A percentile compares a stretch with the other conserved stretches of the same genome.
Conservation (phyloP, 2,113 vertebrate genomes). For the Passerina amoena region DNA sequence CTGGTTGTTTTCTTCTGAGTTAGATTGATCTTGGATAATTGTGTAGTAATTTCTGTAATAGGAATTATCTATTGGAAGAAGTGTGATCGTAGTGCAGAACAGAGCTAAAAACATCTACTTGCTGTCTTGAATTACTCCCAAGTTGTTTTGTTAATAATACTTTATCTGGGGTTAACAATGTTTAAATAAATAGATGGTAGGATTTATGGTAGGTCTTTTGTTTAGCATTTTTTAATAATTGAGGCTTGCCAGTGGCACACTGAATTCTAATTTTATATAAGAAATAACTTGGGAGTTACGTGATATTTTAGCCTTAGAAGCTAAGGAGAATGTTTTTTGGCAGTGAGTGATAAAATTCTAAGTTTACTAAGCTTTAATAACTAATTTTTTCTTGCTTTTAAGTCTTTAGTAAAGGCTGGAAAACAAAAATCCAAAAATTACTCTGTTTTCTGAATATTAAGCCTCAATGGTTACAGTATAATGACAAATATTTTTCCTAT, state of each 20-base stretch:
- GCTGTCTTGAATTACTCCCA: background rate
- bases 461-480: background rate
- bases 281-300: background rate
- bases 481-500: slow-evolving; percentile 15
- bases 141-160: background rate
- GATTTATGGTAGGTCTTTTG: background rate
- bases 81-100: background rate
- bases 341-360: background rate
- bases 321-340: background rate
- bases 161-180: background rate
- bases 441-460: background rate
- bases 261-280: background rate
- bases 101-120: background rate
- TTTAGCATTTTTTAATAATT: background rate
- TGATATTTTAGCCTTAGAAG: background rate
- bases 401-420: background rate
- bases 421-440: background rate
- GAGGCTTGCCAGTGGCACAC: background rate
- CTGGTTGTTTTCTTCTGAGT: background rate
- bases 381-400: background rate
- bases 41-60: background rate
- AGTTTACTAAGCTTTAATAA: background rate
- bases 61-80: background rate
- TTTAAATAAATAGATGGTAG: background rate
- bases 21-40: background rate